A percentile compares a stretch with the other conserved stretches of the same genome.
Conservation (phyloP, 2,113 vertebrate species). For the Rhinoderma darwinii region DNA sequence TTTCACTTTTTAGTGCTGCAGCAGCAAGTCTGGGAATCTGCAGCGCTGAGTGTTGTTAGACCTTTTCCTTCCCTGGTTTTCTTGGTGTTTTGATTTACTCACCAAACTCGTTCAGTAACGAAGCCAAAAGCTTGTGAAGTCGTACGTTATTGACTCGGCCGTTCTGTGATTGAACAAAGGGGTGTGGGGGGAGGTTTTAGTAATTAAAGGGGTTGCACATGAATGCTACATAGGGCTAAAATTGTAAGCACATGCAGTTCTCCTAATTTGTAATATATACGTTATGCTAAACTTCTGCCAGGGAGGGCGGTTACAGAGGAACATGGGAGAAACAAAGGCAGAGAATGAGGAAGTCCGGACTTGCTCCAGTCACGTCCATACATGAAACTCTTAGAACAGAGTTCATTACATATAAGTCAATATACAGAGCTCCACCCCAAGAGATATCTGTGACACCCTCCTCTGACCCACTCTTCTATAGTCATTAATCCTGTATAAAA, state of each 20-base stretch:
- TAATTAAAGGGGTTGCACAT: background rate
- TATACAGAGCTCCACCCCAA: background rate
- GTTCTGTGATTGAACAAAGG: background rate
- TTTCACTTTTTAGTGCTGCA: background rate
- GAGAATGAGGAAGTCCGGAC: background rate
- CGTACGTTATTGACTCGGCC: background rate
- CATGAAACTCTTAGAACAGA: background rate
- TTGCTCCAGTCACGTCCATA: background rate
- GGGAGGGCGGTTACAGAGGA: background rate
- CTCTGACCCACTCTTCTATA: no score
- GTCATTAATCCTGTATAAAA: no score
- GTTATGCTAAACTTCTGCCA: background rate
- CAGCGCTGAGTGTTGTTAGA: background rate
- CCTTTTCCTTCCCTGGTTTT: background rate
- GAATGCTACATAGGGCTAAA: background rate
- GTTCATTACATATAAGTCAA: background rate
- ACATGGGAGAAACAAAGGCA: background rate
- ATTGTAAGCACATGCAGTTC: background rate
- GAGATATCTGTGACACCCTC: background rate
- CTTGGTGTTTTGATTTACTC: background rate
- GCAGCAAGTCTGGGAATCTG: background rate
- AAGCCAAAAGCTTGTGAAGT: constrained; percentile 37
- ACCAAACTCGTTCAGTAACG: constrained; percentile 39
- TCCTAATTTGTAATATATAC: background rate
- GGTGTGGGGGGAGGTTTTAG: background rate